Evolutionary conservation across 2,888 invertebrate genomes (phyloP), one percentile per base, ranked within the genome.

Genomic region (Arge pagana): DNA sequence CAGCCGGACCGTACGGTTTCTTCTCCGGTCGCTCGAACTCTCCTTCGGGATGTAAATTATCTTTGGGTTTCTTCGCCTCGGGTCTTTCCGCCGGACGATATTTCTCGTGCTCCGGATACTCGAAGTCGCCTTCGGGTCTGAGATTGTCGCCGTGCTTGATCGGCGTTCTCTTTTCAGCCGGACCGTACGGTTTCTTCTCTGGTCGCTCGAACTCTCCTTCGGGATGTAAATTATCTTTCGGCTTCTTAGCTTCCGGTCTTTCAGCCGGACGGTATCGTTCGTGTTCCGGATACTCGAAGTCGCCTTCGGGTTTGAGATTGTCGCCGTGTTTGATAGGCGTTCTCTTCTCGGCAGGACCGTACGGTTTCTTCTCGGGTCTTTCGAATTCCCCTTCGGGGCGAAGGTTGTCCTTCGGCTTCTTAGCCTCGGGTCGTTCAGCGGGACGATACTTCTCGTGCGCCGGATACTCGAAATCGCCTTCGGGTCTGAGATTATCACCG

Each of bases 21-120:
- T 65, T 68, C 11, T 66, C 67, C 1, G 62, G 60, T 76, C 76
- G 64, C 76, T 80, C 81, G 77, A 84, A 67, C 1, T 81, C 78
- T 16, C 84, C 84, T 72, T 84, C 85, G 2, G 85, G 83, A 60
- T 79, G 80, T 0, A 89, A 72, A 35, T 40, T 59, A 40, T 82
- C 83, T 52, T 79, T 69, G 6, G 85, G 86, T 26, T 75, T 78
- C 5, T 68, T 79, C 76, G 79, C 4, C 74, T 70, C 1, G 80
- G 80, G 72, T 42, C 76, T 68, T 57, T 77, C 65, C 1, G 68
- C 73, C 2, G 77, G 78, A 1, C 62, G 65, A 62, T 74, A 75
- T 31, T 74, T 58, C 1, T 78, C 71, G 16, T 72, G 76, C 37
- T 74, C 73, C 0, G 74, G 78, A 10, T 75, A 59, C 52, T 76